Percentiles rank a stretch among this genome's conserved stretches.
phyloP scores from a whole-genome alignment of 2,797 vertebrate species.

The Oreortyx pictus region DNA sequence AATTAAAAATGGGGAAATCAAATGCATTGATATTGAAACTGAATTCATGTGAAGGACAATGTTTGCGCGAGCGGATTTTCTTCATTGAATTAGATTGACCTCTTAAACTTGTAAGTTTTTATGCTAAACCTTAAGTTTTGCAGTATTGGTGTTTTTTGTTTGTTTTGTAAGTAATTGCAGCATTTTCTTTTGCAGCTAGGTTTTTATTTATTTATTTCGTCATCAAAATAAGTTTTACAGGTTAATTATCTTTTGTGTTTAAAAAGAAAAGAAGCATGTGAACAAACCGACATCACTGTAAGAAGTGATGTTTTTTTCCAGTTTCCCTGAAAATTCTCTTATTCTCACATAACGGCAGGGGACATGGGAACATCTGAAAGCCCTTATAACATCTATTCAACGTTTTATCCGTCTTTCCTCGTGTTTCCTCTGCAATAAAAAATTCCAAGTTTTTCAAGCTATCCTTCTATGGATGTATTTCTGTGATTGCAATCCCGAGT shows the following conservation, averaged over 20 bases:
- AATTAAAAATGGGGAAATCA: neutral
- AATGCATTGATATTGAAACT: neutral
- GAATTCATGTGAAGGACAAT: neutral
- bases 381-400: neutral
- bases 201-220: neutral
- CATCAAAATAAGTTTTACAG: neutral
- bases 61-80: neutral
- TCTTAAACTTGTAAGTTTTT: neutral
- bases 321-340: neutral
- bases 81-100: neutral
- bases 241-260: neutral
- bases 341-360: neutral
- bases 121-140: accelerated
- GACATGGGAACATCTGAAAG: neutral
- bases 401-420: neutral
- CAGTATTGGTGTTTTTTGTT: neutral
- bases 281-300: neutral
- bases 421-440: neutral
- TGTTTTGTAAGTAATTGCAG: neutral
- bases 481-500: neutral
- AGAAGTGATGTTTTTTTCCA: neutral
- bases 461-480: neutral
- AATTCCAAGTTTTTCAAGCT: neutral
- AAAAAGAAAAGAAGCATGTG: neutral
- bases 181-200: neutral